Evolutionary conservation across 2,888 invertebrate genomes (phyloP).

Genomic region (Esperia sulphurella): DNA sequence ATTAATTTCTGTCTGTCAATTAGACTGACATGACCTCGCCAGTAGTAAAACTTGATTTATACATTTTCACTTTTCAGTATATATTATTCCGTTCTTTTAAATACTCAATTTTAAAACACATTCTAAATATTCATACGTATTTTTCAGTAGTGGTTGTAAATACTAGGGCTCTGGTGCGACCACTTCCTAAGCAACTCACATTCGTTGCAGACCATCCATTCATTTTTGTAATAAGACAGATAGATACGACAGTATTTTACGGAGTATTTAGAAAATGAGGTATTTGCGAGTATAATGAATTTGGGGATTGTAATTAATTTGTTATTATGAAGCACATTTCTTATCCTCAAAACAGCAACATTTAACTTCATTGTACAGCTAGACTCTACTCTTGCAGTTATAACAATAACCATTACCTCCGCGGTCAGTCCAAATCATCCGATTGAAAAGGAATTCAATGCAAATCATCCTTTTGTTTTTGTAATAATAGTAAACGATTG

Average conservation of each 20-base stretch:
- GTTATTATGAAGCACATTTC: no score
- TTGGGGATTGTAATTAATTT: no score
- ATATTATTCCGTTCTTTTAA: background rate
- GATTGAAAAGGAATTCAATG: background rate
- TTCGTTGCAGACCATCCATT: slow-evolving; percentile 25
- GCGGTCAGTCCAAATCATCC: background rate
- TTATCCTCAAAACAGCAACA: no score
- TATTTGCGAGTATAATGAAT: no score
- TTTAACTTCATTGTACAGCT: no score
- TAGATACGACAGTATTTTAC: slow-evolving; percentile 8
- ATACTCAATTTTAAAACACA: background rate
- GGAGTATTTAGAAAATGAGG: slow-evolving; percentile 1
- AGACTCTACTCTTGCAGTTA: background rate
- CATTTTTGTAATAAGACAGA: background rate
- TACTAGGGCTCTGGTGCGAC: slow-evolving; percentile 12
- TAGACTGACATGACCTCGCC: no score
- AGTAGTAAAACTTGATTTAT: no score
- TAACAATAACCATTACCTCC: background rate
- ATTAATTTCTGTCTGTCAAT: no score
- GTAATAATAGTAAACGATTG: slow-evolving; percentile 6
- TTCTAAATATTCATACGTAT: background rate
- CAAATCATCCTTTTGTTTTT: slow-evolving; percentile 7
- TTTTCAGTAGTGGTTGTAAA: slow-evolving; percentile 21
- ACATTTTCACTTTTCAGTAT: no score
- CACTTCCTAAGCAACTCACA: slow-evolving; percentile 6